phyloP scores from a whole-genome alignment of 2,888 invertebrate genomes.

The Thysanoteuthis rhombus region DNA sequence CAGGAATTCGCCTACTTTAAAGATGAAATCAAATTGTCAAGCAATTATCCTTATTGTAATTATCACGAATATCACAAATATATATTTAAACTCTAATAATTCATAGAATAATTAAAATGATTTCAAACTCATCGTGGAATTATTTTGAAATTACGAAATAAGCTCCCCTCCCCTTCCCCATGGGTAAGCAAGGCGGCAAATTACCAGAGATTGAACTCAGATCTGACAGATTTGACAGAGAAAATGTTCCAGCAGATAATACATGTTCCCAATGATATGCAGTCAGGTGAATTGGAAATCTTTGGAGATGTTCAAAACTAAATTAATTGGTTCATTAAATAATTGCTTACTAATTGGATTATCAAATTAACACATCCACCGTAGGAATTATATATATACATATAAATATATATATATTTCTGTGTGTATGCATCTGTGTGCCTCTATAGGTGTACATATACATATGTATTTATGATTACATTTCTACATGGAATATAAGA shows the following conservation, averaged over 20 bases:
- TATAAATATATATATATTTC: neutral
- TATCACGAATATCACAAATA: neutral
- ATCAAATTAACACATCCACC: neutral
- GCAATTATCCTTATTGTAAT: neutral
- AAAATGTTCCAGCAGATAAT: neutral
- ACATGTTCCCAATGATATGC: neutral
- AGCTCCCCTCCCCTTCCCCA: neutral
- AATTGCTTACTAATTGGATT: constrained; percentile 12
- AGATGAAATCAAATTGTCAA: neutral
- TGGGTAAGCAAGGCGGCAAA: constrained; percentile 12
- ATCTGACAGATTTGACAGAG: constrained; percentile 12
- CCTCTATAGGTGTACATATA: neutral
- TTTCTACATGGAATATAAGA: neutral
- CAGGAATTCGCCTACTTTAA: neutral
- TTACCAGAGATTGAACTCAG: neutral
- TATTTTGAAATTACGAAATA: neutral
- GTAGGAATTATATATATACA: neutral
- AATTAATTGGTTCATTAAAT: constrained; percentile 12
- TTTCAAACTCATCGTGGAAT: neutral
- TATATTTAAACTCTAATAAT: neutral
- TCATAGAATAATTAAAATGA: neutral
- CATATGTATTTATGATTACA: neutral
- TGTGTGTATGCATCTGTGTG: neutral
- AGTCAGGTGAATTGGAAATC: constrained; percentile 12
- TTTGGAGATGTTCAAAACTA: neutral